Evolutionary conservation across 2,113 vertebrate genomes (phyloP).

Genomic region (Sturnus vulgaris): DNA sequence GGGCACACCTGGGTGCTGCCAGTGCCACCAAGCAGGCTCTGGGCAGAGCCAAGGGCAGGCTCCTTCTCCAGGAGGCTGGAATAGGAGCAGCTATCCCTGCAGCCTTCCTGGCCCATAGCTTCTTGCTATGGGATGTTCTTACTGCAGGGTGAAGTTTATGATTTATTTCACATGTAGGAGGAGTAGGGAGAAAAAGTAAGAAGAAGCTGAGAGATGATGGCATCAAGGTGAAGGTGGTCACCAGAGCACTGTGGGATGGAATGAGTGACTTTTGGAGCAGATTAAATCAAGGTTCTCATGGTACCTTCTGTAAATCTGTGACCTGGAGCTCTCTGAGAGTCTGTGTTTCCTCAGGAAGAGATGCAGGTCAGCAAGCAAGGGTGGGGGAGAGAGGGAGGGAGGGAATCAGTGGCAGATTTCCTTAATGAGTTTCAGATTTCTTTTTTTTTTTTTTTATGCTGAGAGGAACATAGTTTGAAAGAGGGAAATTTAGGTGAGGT

Average conservation of each 20-base stretch:
- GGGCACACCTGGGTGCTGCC: not conserved
- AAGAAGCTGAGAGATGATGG: not conserved
- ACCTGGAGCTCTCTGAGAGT: not conserved
- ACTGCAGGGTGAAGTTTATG: not conserved
- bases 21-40: not conserved
- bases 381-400: rapidly evolving
- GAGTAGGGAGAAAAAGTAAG: not conserved
- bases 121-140: rapidly evolving
- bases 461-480: not conserved
- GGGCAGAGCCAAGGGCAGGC: not conserved
- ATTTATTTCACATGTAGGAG: not conserved
- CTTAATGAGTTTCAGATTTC: not conserved
- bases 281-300: not conserved
- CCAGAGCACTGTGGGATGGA: not conserved
- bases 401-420: not conserved
- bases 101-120: not conserved
- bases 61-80: not conserved
- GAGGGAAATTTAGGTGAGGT: not conserved
- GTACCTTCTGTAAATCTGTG: not conserved
- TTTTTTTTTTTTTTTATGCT: not conserved
- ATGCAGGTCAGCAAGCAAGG: not conserved
- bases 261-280: not conserved
- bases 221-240: not conserved
- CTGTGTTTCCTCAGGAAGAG: not conserved
- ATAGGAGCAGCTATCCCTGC: not conserved